Conservation (phyloP, 53 echinoderm and acorn worm species). For the Hippasteria phrygiana region DNA sequence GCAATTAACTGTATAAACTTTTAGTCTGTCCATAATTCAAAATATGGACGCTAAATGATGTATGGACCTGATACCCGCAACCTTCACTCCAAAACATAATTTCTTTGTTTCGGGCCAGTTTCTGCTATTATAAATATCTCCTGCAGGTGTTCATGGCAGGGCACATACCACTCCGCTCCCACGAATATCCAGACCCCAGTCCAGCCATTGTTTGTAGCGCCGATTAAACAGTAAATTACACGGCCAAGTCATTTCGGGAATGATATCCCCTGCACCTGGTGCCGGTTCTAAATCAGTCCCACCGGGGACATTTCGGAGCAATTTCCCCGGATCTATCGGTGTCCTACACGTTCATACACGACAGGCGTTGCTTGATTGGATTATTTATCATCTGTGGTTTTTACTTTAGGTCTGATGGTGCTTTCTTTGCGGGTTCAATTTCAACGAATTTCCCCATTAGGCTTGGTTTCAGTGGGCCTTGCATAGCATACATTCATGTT, state of each 20-base stretch:
- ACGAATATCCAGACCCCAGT: constrained; percentile 34
- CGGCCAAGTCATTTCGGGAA: constrained; percentile 35
- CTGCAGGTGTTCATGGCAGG: constrained; percentile 18
- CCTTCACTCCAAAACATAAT: background rate
- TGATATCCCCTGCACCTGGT: constrained; percentile 20
- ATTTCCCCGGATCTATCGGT: background rate
- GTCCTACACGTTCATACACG: background rate
- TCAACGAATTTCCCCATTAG: no score
- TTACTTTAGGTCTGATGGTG: no score
- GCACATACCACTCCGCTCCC: constrained; percentile 14
- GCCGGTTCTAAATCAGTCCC: background rate
- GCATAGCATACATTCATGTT: no score
- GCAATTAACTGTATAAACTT: no score
- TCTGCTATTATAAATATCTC: constrained; percentile 2
- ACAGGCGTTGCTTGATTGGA: background rate
- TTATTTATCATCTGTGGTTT: background rate
- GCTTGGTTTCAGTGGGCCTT: no score
- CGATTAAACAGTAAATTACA: constrained; percentile 49
- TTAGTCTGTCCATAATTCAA: no score
- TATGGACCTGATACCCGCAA: no score
- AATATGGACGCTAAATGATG: background rate
- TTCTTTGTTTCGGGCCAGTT: background rate
- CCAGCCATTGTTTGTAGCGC: constrained; percentile 23
- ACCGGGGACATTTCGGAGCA: background rate
- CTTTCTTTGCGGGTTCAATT: background rate